Evolutionary conservation across 2,797 vertebrate species (phyloP), one percentile per base, ranked within the genome.

Genomic region (Cetoscarus ocellatus): DNA sequence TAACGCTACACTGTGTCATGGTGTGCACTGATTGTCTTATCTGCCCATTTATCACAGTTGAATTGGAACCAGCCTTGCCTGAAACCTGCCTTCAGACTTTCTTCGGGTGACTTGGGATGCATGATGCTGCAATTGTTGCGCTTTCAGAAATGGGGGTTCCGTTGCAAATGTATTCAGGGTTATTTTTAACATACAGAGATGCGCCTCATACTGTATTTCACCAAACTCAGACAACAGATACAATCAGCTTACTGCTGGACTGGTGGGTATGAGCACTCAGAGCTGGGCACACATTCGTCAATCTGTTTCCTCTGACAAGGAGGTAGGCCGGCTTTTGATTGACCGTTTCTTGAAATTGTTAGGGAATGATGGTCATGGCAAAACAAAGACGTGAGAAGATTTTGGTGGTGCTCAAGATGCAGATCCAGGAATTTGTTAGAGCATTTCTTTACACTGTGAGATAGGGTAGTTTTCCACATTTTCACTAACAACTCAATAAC

Each of bases 1-100:
- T 85, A 87, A 78, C 85, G 70, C 86, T 92, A 92, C 91, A 17
- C 91, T 92, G 93, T 95, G 96, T 96, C 96, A 94, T 90, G 81
- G 95, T 94, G 95, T 94, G 95, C 96, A 93, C 96, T 96, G 96
- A 97, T 97, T 96, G 96, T 96, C 96, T 97, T 97, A 97, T 97
- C 96, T 96, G 96, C 95, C 96, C 95, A 98, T 98, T 98, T 97
- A 96, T 97, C 96, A 98, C 97, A 98, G 96, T 96, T 98, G 97
- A 97, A 94, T 97, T 97, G 96, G 96, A 93, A 96, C 95, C 96
- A 96, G 95, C 94, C 96, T 96, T 96, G 96, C 96, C 96, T 97
- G 96, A 98, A 98, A 97, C 93, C 93, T 94, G 87, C 95, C 95
- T 86, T 95, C 93, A 95, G 90, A 87, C 84, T 86, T 95, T 93